Percentiles rank a stretch among this genome's conserved stretches.
Conservation (phyloP, 1,140 invertebrate species). For the Cherax quadricarinatus region DNA sequence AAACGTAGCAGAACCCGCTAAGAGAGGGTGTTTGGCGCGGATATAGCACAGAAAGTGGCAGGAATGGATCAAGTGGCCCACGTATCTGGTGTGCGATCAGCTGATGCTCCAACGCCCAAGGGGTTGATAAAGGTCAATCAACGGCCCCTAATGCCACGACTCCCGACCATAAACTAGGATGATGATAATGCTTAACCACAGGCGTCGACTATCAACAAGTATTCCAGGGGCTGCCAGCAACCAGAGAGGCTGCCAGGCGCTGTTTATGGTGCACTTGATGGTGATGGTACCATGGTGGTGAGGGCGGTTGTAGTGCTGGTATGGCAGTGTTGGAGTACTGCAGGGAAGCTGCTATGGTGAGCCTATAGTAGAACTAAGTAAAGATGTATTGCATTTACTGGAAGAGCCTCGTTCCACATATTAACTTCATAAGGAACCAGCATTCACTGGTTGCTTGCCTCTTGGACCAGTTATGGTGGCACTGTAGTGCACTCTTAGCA, state of each 20-base stretch:
- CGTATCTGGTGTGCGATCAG: constrained; percentile 5
- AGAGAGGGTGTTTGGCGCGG: neutral
- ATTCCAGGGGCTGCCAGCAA: neutral
- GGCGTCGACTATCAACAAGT: neutral
- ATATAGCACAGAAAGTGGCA: neutral
- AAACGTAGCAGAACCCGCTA: neutral
- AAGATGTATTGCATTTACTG: too few species aligned
- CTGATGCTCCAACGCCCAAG: neutral
- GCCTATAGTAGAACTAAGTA: too few species aligned
- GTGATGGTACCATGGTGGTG: neutral
- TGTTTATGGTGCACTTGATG: neutral
- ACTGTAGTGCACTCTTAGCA: too few species aligned
- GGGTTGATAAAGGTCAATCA: constrained; percentile 7
- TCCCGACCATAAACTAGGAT: neutral
- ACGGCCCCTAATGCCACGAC: neutral
- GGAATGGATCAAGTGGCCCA: neutral
- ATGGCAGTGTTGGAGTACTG: neutral
- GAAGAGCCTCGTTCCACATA: too few species aligned
- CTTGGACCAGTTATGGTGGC: too few species aligned
- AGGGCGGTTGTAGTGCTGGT: neutral
- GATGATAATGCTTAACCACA: constrained; percentile 7
- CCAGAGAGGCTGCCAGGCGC: neutral
- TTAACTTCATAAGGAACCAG: too few species aligned
- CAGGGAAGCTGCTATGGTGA: neutral
- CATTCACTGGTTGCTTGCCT: too few species aligned